phyloP scores from a whole-genome alignment of 2,113 vertebrate genomes.

The Carettochelys insculpta region DNA sequence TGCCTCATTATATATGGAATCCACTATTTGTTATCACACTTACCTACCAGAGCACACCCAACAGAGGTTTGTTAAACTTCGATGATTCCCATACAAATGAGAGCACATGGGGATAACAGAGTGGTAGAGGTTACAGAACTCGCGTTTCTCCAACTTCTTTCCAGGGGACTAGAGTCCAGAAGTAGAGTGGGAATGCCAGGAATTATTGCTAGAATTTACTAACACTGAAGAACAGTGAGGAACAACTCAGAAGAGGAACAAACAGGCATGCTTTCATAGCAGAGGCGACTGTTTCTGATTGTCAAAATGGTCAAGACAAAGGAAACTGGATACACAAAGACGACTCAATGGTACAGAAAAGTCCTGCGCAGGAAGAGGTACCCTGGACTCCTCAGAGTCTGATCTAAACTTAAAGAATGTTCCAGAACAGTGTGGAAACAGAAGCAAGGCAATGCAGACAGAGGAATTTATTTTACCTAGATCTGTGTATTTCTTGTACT shows the following conservation, averaged over 20 bases:
- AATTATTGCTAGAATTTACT: neutral
- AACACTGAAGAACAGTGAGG: neutral
- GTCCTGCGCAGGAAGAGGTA: neutral
- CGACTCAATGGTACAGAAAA: neutral
- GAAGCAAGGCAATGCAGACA: neutral
- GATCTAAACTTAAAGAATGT: neutral
- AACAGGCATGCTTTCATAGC: neutral
- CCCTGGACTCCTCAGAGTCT: neutral
- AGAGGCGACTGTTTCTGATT: neutral
- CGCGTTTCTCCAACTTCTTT: neutral
- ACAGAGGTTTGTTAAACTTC: neutral
- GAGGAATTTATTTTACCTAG: neutral
- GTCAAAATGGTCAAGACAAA: neutral
- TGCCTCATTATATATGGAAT: neutral
- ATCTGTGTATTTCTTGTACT: neutral
- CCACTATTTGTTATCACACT: neutral
- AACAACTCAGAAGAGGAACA: neutral
- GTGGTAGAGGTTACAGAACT: neutral
- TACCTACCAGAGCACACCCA: neutral
- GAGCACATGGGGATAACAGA: neutral
- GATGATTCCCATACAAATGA: neutral
- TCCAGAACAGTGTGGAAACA: neutral
- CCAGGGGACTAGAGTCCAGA: neutral
- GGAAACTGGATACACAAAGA: neutral
- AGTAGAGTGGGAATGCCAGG: neutral